Base-by-base conservation (phyloP, 2,797 vertebrate genomes). In the Ataeniobius toweri region DNA sequence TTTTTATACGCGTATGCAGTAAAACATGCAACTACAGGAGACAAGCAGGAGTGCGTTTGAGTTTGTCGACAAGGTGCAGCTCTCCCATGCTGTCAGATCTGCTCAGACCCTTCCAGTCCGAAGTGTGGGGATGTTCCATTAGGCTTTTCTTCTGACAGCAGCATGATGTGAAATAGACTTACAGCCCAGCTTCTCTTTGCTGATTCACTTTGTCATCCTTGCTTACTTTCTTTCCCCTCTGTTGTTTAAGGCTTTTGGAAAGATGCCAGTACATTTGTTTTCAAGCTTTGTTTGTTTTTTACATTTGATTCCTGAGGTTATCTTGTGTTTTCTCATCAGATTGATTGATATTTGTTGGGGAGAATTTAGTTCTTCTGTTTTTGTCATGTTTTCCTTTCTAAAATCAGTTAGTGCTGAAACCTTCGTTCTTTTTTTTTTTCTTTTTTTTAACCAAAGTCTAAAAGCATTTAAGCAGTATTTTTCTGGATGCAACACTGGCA, bases 91-190 rank as follows among this genome's bases (percentile, higher is more conserved):
- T 83, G 85, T 88, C 84, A 56, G 84, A 83, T 81, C 71, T 67
- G 78, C 81, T 86, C 84, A 78, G 63, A 77, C 46, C 74, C 61
- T 61, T 74, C 58, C 0, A 61, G 56, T 69, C 69, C 78, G 28
- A 63, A 80, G 78, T 76, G 81, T 55, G 71, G 28, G 41, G 81
- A 77, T 58, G 81, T 82, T 78, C 84, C 84, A 78, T 83, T 83
- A 79, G 77, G 73, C 83, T 83, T 79, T 69, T 73, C 75, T 80
- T 87, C 73, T 61, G 81, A 89, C 81, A 75, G 84, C 56, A 72
- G 75, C 71, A 1, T 53, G 78, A 75, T 46, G 88, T 65, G 78
- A 80, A 85, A 87, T 72, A 73, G 80, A 84, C 81, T 82, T 70
- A 46, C 36, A n/a, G 75, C 75, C n/a, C 76, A 39, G 81, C 58